Conservation (phyloP, 2,888 invertebrate genomes). For the Scaptomyza caliginosa region DNA sequence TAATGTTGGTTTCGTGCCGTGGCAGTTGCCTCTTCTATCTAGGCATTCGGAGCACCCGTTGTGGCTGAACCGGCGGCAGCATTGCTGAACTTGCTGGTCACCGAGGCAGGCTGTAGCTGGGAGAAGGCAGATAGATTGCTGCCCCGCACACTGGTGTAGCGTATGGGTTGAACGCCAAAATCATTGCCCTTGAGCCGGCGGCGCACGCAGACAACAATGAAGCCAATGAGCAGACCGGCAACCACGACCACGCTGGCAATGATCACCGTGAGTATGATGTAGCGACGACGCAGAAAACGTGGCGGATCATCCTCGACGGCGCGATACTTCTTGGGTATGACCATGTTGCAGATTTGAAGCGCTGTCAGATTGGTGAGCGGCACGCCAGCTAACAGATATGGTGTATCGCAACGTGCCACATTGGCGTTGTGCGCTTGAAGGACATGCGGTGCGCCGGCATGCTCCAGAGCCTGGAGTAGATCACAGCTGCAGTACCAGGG, state of each 20-base stretch:
- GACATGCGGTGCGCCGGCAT: constrained; percentile 60
- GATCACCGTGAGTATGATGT: constrained; percentile 81
- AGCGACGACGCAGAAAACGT: constrained; percentile 81
- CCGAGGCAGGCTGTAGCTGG: constrained; percentile 62
- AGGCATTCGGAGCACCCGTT: constrained; percentile 68
- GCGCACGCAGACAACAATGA: constrained; percentile 79
- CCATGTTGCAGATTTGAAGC: constrained; percentile 72
- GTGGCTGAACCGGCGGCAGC: constrained; percentile 30
- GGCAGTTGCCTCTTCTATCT: constrained; percentile 16
- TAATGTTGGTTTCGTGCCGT: constrained; percentile 59
- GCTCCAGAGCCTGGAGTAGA: constrained; percentile 80
- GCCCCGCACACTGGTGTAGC: constrained; percentile 81
- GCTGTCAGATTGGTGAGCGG: constrained; percentile 78
- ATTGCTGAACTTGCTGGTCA: constrained; percentile 61
- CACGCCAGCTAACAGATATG: constrained; percentile 80
- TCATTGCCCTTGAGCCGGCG: constrained; percentile 81
- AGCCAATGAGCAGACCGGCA: constrained; percentile 81
- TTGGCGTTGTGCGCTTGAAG: constrained; percentile 36
- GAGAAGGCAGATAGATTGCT: constrained; percentile 81
- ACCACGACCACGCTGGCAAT: constrained; percentile 81
- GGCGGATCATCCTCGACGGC: constrained; percentile 82
- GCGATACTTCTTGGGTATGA: constrained; percentile 77
- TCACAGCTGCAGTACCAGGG: constrained; percentile 88
- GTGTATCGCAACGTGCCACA: constrained; percentile 80
- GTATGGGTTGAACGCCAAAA: constrained; percentile 81